Evolutionary conservation across 2,113 vertebrate genomes (phyloP), one percentile per base, ranked within the genome.

Genomic region (Psilopsiagon aurifrons): DNA sequence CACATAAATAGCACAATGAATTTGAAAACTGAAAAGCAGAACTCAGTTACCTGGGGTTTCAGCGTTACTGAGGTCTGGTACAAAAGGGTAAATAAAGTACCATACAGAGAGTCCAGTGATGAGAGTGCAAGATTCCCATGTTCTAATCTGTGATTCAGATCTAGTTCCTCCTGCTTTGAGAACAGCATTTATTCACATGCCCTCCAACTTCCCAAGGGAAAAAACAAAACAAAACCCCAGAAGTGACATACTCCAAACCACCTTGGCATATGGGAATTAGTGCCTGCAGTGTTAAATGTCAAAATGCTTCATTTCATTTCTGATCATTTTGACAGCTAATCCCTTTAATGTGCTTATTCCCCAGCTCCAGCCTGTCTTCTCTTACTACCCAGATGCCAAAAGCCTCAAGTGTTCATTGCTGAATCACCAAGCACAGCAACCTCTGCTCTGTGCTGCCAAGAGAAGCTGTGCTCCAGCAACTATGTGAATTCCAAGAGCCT

Each of bases 271-370:
- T 4, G 4, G 83, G 86, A 97, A 91, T 89, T 64, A 82, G 95
- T 80, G 87, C 54, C 77, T 91, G 70, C 59, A 94, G 78, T 60
- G 67, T 76, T 90, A 76, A 79, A 90, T 90, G 87, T 91, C 91
- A 85, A 76, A 83, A 81, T 62, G 94, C 74, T 80, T 90, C 2
- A 20, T 90, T 90, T 90, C 25, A 77, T 44, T 92, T 82, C 82
- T 79, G 84, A 92, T 91, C 52, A 29, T 85, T 96, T n/a, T 95
- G 94, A 96, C 87, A 94, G 95, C 70, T 90, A 89, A 85, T 83
- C 90, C 47, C 74, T 52, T 73, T 82, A 47, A 78, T 80, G 66
- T 87, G 84, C 86, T 89, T 41, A 59, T 24, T 85, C 87, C 55
- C 74, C 69, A 89, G 77, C 73, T 43, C 62, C 80, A 64, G 47